Percentiles rank a stretch among this genome's conserved stretches.
Evolutionary conservation across 2,888 invertebrate genomes (phyloP).

Genomic region (Ypsolopha scabrella): DNA sequence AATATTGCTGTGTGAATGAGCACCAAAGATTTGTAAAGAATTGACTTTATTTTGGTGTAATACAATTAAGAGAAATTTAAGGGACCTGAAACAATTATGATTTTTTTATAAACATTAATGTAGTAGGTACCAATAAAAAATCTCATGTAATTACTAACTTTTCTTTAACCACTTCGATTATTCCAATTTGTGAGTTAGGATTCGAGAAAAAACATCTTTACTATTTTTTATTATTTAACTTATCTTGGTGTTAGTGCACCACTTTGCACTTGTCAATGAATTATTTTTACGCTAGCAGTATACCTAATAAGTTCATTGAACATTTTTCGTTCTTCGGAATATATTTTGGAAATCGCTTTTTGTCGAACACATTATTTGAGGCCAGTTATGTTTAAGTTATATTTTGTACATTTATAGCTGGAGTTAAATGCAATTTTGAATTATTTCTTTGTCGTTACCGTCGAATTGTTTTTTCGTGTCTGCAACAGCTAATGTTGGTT

Average conservation of each 20-base stretch:
- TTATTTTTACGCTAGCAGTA: background rate
- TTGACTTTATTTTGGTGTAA: slow-evolving; percentile 61
- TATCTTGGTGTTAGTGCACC: background rate
- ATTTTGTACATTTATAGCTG: slow-evolving; percentile 47
- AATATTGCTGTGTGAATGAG: slow-evolving; percentile 59
- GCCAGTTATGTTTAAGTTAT: slow-evolving; percentile 64
- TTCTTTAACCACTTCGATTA: slow-evolving; percentile 21
- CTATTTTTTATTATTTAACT: background rate
- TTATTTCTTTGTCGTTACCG: slow-evolving; percentile 4
- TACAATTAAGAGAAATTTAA: slow-evolving; percentile 64
- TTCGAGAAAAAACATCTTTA: background rate
- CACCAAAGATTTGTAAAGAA: slow-evolving; percentile 68
- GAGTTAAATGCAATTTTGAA: background rate
- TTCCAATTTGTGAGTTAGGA: slow-evolving; percentile 14
- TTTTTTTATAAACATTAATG: slow-evolving; percentile 35
- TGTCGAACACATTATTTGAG: slow-evolving; percentile 46
- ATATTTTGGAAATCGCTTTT: background rate
- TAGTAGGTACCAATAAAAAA: slow-evolving; percentile 65
- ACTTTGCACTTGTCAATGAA: background rate
- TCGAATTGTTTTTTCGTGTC: background rate
- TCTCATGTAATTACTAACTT: slow-evolving; percentile 58
- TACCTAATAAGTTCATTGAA: background rate
- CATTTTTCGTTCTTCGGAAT: background rate
- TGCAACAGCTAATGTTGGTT: too few relatives aligned
- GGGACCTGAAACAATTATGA: slow-evolving; percentile 68